Evolutionary conservation across 2,888 invertebrate species (phyloP).

Genomic region (Hydriomena furcata): DNA sequence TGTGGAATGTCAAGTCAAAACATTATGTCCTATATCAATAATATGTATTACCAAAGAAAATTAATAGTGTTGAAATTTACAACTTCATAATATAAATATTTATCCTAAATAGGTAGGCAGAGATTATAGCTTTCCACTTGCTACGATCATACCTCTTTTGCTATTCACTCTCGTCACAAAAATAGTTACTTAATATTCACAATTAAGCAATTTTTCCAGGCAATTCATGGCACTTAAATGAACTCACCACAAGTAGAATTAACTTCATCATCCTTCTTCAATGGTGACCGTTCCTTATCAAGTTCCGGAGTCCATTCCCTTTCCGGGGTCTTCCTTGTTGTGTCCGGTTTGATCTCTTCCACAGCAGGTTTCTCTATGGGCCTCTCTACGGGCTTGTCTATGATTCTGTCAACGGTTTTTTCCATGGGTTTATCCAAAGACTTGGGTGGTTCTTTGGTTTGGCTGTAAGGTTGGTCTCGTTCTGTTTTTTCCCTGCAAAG

Average conservation of each 20-base stretch:
- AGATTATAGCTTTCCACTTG: too few species aligned
- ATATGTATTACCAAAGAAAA: too few species aligned
- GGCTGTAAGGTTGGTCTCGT: constrained; percentile 36
- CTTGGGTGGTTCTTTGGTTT: constrained; percentile 26
- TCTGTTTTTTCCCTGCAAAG: constrained; percentile 39
- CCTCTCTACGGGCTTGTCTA: constrained; percentile 1
- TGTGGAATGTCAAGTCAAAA: too few species aligned
- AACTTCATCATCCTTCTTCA: constrained; percentile 55
- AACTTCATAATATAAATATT: too few species aligned
- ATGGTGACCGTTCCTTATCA: constrained; percentile 38
- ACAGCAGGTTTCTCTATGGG: constrained; percentile 6
- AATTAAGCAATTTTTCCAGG: too few species aligned
- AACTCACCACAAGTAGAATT: constrained; percentile 73
- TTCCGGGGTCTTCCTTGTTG: constrained; percentile 55
- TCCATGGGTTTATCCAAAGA: background rate
- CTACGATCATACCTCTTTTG: too few species aligned
- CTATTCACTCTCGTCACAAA: too few species aligned
- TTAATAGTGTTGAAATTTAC: too few species aligned
- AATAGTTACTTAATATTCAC: too few species aligned
- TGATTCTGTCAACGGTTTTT: constrained; percentile 27
- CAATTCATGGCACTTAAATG: too few species aligned
- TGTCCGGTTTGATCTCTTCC: constrained; percentile 47
- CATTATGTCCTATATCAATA: too few species aligned
- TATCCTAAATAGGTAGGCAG: too few species aligned
- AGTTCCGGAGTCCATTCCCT: constrained; percentile 28